Percentiles rank a stretch among this genome's conserved stretches.
Evolutionary conservation across 2,888 invertebrate species (phyloP).

Genomic region (Mystacides longicornis): DNA sequence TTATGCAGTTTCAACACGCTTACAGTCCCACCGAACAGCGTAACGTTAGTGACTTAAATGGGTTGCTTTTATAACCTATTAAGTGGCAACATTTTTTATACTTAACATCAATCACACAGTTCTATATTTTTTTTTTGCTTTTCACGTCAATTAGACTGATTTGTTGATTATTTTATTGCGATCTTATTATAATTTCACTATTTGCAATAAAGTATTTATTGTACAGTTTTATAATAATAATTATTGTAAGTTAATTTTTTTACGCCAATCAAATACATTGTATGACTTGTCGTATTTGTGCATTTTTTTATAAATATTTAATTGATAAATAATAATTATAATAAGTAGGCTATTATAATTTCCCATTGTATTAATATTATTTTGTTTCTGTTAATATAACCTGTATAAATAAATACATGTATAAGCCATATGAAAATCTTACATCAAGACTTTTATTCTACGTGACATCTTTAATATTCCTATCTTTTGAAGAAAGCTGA

Average conservation of each 20-base stretch:
- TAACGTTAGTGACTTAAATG: no score
- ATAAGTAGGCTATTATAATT: no score
- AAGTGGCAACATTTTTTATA: no score
- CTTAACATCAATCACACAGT: not conserved
- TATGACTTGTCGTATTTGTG: slow-evolving; percentile 25
- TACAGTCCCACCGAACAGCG: no score
- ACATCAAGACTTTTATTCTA: no score
- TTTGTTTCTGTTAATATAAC: slow-evolving; percentile 26
- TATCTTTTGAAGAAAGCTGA: no score
- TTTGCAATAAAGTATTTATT: slow-evolving; percentile 10
- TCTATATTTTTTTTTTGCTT: not conserved
- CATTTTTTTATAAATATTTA: slow-evolving; percentile 23
- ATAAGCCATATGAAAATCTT: no score
- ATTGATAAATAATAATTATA: not conserved
- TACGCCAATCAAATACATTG: slow-evolving; percentile 19
- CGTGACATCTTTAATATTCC: no score
- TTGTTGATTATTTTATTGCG: slow-evolving; percentile 12
- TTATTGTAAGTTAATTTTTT: slow-evolving; percentile 25
- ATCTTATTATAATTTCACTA: slow-evolving; percentile 10
- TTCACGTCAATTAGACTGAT: not conserved
- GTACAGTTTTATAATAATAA: slow-evolving; percentile 16
- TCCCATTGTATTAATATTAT: not conserved
- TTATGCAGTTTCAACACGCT: no score
- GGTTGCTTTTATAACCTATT: no score
- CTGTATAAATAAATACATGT: slow-evolving; percentile 25